A percentile compares a stretch with the other conserved stretches of the same genome.
phyloP scores from a whole-genome alignment of 2,113 vertebrate genomes.

The Tupaia tana region DNA sequence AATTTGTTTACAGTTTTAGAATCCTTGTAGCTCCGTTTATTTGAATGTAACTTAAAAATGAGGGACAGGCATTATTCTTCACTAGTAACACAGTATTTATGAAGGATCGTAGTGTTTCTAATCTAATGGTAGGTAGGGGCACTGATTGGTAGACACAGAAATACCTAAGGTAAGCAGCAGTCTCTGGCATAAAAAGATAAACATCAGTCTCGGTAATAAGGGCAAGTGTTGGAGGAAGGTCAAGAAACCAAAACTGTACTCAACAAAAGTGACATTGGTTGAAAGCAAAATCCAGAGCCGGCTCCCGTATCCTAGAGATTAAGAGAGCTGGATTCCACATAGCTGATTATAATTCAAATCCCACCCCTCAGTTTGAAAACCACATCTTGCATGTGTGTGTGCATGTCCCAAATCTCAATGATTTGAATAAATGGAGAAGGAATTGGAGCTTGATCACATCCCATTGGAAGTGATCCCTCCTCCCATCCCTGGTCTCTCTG shows the following conservation, averaged over 20 bases:
- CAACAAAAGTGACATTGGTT: neutral
- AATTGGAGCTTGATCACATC: too few relatives aligned
- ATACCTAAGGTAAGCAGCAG: neutral
- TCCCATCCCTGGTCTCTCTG: too few relatives aligned
- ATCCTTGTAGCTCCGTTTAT: neutral
- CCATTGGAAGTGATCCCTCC: too few relatives aligned
- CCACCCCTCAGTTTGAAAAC: too few relatives aligned
- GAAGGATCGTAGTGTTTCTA: neutral
- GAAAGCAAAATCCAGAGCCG: neutral
- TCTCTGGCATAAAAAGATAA: neutral
- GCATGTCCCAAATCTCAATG: too few relatives aligned
- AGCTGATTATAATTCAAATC: too few relatives aligned
- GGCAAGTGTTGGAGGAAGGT: neutral
- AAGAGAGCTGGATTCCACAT: too few relatives aligned
- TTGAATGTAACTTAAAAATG: neutral
- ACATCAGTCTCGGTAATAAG: neutral
- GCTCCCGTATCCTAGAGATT: too few relatives aligned
- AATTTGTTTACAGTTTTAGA: neutral
- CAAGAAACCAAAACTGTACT: accelerated
- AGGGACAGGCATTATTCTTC: neutral
- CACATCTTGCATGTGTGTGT: too few relatives aligned
- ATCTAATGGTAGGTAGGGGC: neutral
- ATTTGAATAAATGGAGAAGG: too few relatives aligned
- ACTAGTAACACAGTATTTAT: neutral
- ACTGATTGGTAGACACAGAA: neutral